These are phyloP conservation scores for Mergus octosetaceus DNA, from an alignment of 2,797 vertebrate species.

Conservation along the genomic window DNA sequence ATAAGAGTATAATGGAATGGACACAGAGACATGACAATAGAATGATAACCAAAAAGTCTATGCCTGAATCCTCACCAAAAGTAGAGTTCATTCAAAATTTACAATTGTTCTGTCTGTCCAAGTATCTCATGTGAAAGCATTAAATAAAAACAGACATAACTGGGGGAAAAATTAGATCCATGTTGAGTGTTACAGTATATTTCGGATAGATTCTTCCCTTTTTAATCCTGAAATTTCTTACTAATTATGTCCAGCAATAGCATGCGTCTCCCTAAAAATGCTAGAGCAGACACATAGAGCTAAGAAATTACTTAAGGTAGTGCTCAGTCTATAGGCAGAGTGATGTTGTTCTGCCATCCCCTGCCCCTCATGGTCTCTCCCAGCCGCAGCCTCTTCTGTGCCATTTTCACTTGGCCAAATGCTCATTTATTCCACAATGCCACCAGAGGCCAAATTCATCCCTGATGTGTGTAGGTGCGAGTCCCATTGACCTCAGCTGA, in stretches of 20 bases:
- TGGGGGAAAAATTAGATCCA: neutral
- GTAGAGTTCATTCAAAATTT: neutral
- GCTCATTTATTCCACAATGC: neutral
- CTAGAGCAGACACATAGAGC: neutral
- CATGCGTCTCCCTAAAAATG: neutral
- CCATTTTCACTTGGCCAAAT: neutral
- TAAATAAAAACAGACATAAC: neutral
- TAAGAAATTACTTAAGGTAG: neutral
- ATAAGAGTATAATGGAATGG: neutral
- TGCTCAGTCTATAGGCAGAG: rapidly evolving
- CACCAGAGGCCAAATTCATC: neutral
- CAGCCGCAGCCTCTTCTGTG: neutral
- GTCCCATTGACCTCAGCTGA: neutral
- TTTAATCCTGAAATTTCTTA: neutral
- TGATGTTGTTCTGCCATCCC: neutral
- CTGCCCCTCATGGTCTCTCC: neutral
- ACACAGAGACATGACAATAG: neutral
- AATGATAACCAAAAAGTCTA: neutral
- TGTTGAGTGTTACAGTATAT: neutral
- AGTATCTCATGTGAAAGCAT: neutral
- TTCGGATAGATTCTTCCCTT: neutral
- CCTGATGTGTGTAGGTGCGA: neutral
- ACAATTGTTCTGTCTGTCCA: neutral
- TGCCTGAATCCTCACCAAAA: neutral
- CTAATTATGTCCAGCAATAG: neutral